A percentile compares a stretch with the other conserved stretches of the same genome.
Evolutionary conservation across 2,797 vertebrate genomes (phyloP).

Genomic region (Melanotaenia nigrans): DNA sequence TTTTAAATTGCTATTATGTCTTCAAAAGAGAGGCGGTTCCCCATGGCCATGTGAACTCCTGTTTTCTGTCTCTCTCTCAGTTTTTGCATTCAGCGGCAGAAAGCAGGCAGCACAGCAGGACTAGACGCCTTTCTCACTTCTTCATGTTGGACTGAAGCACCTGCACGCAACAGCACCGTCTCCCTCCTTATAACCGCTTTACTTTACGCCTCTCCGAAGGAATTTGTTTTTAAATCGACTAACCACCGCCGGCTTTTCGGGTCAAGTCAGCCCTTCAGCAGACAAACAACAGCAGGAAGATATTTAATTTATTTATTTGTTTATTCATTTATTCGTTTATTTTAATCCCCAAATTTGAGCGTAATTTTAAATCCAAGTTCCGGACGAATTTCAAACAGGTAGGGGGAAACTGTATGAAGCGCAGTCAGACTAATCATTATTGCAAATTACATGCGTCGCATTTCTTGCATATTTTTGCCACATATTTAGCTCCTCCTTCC

Average conservation of each 20-base stretch:
- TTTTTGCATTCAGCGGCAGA: slow-evolving; percentile 13
- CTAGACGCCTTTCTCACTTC: slow-evolving; percentile 5
- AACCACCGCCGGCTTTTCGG: too few relatives aligned
- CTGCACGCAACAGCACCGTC: slow-evolving; percentile 23
- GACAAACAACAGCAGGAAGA: too few relatives aligned
- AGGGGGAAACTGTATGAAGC: slow-evolving; percentile 8
- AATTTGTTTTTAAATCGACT: neutral
- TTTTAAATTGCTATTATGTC: neutral
- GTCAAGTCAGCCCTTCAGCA: too few relatives aligned
- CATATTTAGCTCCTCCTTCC: neutral
- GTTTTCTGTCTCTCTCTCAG: neutral
- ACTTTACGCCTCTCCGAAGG: slow-evolving; percentile 13
- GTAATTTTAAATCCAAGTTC: slow-evolving; percentile 9
- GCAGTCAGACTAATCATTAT: neutral
- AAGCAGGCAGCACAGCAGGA: slow-evolving; percentile 9
- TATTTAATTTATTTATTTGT: too few relatives aligned
- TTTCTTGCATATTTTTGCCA: neutral
- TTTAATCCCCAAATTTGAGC: slow-evolving; percentile 24
- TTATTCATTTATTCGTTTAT: too few relatives aligned
- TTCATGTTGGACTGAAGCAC: slow-evolving; percentile 3
- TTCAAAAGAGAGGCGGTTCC: neutral
- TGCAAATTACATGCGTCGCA: neutral
- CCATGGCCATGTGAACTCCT: neutral
- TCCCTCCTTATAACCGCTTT: slow-evolving; percentile 2
- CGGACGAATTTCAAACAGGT: slow-evolving; percentile 28